Conservation (phyloP, 1,140 invertebrate species). For the Thaumatotibia leucotreta region DNA sequence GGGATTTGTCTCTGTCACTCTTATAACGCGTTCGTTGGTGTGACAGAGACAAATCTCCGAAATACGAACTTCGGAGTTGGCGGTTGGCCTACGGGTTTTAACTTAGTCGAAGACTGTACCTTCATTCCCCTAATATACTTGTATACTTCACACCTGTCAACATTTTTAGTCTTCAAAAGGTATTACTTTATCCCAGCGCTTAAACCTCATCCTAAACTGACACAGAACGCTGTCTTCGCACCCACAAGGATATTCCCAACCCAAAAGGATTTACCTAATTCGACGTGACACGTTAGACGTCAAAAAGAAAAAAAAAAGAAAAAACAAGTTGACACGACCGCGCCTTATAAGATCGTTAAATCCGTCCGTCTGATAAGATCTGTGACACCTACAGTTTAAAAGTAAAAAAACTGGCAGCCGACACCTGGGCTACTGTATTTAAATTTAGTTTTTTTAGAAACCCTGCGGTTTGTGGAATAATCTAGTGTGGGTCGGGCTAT, state of each 20-base stretch:
- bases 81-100: too few relatives aligned
- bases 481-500: conserved; percentile 14
- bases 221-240: conserved; percentile 30
- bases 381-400: conserved; percentile 63
- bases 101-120: too few relatives aligned
- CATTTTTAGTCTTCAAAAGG: not conserved
- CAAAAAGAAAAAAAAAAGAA: conserved; percentile 42
- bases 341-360: conserved; percentile 69
- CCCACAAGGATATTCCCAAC: conserved; percentile 53
- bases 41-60: too few relatives aligned
- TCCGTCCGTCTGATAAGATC: conserved; percentile 67
- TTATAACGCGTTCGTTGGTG: too few relatives aligned
- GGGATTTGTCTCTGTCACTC: too few relatives aligned
- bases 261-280: conserved; percentile 71
- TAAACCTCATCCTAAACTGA: conserved; percentile 7
- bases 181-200: not conserved
- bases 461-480: conserved; percentile 53
- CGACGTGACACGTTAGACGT: conserved; percentile 64
- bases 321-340: conserved; percentile 56
- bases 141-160: not conserved
- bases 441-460: conserved; percentile 62
- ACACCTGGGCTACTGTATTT: conserved; percentile 70
- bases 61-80: too few relatives aligned
- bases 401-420: conserved; percentile 45
- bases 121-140: not conserved